Conservation (phyloP, 2,888 invertebrate species). For the Perithous albicinctus region DNA sequence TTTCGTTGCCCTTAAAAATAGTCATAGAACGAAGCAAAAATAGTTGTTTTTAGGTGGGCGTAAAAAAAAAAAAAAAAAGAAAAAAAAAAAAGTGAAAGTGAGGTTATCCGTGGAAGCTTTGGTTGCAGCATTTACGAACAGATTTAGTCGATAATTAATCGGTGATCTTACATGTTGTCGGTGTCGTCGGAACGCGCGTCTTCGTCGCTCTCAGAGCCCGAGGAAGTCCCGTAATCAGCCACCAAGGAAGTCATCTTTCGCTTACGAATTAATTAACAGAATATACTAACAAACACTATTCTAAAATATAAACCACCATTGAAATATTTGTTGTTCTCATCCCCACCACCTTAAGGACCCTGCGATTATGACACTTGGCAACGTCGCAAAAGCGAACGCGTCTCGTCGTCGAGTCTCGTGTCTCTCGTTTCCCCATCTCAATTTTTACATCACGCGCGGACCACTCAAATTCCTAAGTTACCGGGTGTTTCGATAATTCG, state of each 20-base stretch:
- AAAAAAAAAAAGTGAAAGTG: no score
- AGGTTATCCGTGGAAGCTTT: conserved; percentile 14
- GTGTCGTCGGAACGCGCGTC: conserved; percentile 75
- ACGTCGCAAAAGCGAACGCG: neutral
- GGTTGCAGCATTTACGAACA: conserved; percentile 8
- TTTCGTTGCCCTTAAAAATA: no score
- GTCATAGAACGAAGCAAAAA: neutral
- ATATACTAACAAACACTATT: conserved; percentile 66
- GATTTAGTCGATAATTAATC: conserved; percentile 24
- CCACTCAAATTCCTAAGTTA: no score
- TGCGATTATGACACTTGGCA: neutral
- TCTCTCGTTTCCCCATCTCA: neutral
- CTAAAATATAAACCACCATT: conserved; percentile 65
- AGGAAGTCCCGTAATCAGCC: conserved; percentile 88
- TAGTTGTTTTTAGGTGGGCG: neutral
- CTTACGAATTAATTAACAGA: conserved; percentile 70
- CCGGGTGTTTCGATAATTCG: no score
- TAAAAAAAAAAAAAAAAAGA: no score
- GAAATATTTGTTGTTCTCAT: conserved; percentile 52
- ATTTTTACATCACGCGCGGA: neutral
- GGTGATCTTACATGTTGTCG: conserved; percentile 80
- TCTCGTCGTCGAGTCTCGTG: no score
- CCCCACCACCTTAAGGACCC: conserved; percentile 5
- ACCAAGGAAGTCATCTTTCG: conserved; percentile 88
- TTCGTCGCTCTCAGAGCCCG: conserved; percentile 86